Evolutionary conservation across 2,888 invertebrate species (phyloP).

Genomic region (Tinea semifulvella): DNA sequence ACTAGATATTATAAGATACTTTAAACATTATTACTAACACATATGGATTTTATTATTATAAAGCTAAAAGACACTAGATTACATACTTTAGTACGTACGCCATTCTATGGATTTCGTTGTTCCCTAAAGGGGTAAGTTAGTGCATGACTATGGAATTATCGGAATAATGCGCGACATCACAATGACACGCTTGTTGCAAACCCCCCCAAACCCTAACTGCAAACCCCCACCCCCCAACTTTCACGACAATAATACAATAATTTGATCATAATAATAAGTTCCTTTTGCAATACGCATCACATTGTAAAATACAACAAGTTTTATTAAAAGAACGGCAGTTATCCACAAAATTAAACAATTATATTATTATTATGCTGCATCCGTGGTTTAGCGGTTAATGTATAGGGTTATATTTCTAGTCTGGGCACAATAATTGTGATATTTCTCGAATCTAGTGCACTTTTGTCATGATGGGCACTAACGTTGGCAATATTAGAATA

Average conservation of each 20-base stretch:
- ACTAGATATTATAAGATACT: too few species aligned
- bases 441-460: too few species aligned
- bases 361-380: too few species aligned
- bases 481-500: too few species aligned
- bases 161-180: constrained; percentile 8
- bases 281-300: not conserved
- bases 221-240: constrained; percentile 1
- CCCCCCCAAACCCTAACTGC: constrained; percentile 2
- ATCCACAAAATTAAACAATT: too few species aligned
- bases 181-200: constrained; percentile 10
- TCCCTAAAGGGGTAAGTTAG: constrained; percentile 5
- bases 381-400: too few species aligned
- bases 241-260: not conserved
- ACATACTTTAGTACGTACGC: not conserved
- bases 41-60: not conserved
- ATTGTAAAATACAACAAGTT: too few species aligned
- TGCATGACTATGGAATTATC: constrained; percentile 6
- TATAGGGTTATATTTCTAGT: too few species aligned
- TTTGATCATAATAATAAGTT: not conserved
- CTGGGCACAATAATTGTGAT: too few species aligned
- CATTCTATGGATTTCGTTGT: not conserved
- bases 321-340: too few species aligned
- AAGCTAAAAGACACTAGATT: not conserved
- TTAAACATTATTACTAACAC: too few species aligned
- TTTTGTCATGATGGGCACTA: too few species aligned